These are phyloP conservation scores for Drosophila virilis DNA, from an alignment of 1,140 invertebrate genomes.

Conservation along the genomic window DNA sequence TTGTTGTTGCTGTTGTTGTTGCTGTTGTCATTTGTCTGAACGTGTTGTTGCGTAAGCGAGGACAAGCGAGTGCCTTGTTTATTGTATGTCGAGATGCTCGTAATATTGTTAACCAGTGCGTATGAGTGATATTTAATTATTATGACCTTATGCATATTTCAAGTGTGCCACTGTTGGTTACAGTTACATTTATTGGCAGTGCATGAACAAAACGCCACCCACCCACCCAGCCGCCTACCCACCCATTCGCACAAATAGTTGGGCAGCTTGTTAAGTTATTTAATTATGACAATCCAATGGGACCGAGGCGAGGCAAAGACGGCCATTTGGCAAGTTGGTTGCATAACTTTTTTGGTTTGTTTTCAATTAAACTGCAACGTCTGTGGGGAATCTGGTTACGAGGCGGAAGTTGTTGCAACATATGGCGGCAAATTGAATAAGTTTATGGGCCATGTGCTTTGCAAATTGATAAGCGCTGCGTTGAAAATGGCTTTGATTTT, in stretches of 20 bases:
- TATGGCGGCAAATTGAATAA: slow-evolving; percentile 44
- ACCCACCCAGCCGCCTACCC: not conserved
- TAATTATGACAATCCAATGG: slow-evolving; percentile 53
- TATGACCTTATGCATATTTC: slow-evolving; percentile 51
- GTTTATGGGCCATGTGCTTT: slow-evolving; percentile 29
- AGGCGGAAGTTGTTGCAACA: slow-evolving; percentile 18
- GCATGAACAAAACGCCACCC: not conserved
- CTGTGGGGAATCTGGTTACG: not conserved
- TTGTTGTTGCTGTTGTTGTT: slow-evolving; percentile 22
- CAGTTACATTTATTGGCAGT: slow-evolving; percentile 36
- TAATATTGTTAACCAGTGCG: slow-evolving; percentile 59
- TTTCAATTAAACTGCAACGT: slow-evolving; percentile 42
- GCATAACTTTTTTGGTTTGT: slow-evolving; percentile 38
- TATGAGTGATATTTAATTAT: slow-evolving; percentile 78
- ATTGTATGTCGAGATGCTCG: slow-evolving; percentile 37
- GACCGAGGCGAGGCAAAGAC: not conserved
- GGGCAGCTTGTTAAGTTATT: slow-evolving; percentile 48
- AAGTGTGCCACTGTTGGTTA: slow-evolving; percentile 21
- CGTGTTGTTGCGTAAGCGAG: slow-evolving; percentile 64
- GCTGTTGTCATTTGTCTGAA: slow-evolving; percentile 60
- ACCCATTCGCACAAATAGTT: slow-evolving; percentile 4
- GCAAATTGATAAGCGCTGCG: slow-evolving; percentile 33
- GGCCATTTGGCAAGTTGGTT: slow-evolving; percentile 18
- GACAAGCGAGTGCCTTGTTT: slow-evolving; percentile 56
- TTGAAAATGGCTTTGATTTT: slow-evolving; percentile 39